Evolutionary conservation across 2,113 vertebrate species (phyloP), one percentile per base, ranked within the genome.

Genomic region (Arvicanthis niloticus): DNA sequence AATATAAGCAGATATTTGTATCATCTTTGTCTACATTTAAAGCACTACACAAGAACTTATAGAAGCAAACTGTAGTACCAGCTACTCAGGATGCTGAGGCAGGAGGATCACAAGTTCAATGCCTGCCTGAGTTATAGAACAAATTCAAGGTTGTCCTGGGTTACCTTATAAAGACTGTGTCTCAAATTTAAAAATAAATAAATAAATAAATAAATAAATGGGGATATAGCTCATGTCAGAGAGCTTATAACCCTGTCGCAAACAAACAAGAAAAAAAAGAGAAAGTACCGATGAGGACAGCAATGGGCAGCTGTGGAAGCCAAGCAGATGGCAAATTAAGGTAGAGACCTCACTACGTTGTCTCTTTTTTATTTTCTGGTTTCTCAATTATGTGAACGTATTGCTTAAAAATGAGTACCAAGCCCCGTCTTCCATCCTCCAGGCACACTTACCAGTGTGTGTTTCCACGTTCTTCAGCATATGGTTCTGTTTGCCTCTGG

Each of bases 381-480:
- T 96, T 94, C 84, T 92, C 85, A 93, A 60, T 9, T 91, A 10
- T 58, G 8, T 77, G 8, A 92, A 67, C 60, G 40, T 45, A 78
- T 37, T 65, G 89, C 75, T 60, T 81, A 0, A 75, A 86, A 76
- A 68, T 40, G n/a, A 62, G 37, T 91, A 34, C 53, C 29, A 12
- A 37, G 51, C 34, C 51, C n/a, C 0, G 0, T 24, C 72, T 48
- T 77, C 80, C 11, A 45, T 51, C 6, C 19, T 67, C 40, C 48
- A 91, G 53, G 40, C 15, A 88, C 92, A 24, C 96, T 98, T 96
- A 99, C 99, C 99, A 98, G 99, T 99, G 93, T 99, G 99, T 0
- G 99, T 99, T 98, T 99, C 99, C 96, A 99, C 99, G 98, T 99
- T 99, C 98, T 99, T 99, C 85, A 99, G 99, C 78, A 99, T 89